Evolutionary conservation across 2,888 invertebrate genomes (phyloP).

Genomic region (Brenthis ino): DNA sequence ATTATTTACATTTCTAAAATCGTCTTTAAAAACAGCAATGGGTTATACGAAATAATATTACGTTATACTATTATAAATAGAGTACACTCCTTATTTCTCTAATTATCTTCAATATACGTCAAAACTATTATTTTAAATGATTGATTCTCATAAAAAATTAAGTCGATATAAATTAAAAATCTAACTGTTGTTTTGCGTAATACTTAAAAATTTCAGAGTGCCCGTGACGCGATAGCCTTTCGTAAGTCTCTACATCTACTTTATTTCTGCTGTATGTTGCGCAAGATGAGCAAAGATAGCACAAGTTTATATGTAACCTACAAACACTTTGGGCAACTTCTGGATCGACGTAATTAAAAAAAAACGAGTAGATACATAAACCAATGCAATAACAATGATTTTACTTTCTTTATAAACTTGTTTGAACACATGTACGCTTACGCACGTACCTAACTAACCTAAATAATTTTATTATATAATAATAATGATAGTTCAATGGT

Average conservation of each 20-base stretch:
- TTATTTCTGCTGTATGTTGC: constrained; percentile 69
- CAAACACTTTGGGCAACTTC: constrained; percentile 1
- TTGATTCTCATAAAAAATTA: background rate
- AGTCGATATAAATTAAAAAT: constrained; percentile 14
- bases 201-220: constrained; percentile 55
- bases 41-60: too few relatives aligned
- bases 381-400: background rate
- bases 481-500: constrained; percentile 17
- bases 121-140: background rate
- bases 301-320: constrained; percentile 24
- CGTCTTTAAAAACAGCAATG: too few relatives aligned
- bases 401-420: constrained; percentile 21
- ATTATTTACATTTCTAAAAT: too few relatives aligned
- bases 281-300: constrained; percentile 50
- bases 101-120: too few relatives aligned
- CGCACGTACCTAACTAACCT: background rate
- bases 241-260: constrained; percentile 53
- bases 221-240: constrained; percentile 58
- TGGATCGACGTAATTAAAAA: constrained; percentile 3
- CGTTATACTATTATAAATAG: too few relatives aligned
- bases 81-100: too few relatives aligned
- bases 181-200: constrained; percentile 55
- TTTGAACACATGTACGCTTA: background rate
- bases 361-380: background rate
- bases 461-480: constrained; percentile 23